A percentile compares a stretch with the other conserved stretches of the same genome.
Conservation (phyloP, 2,113 vertebrate species). For the Plestiodon gilberti region DNA sequence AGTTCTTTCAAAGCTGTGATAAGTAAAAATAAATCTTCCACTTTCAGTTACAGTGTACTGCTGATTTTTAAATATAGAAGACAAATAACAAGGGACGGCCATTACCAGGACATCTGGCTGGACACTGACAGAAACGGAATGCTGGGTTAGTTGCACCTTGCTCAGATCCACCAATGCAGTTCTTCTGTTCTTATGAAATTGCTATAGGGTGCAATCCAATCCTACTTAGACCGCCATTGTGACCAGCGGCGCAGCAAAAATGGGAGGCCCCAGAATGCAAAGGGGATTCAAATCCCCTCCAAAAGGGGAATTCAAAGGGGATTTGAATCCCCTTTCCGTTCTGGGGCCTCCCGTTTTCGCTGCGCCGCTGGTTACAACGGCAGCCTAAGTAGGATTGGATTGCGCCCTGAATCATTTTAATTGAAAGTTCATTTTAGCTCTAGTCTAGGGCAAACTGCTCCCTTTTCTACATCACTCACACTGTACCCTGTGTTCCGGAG, state of each 20-base stretch:
- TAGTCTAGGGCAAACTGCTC: no score
- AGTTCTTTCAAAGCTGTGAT: background rate
- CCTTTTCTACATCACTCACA: background rate
- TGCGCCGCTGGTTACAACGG: no score
- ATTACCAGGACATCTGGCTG: background rate
- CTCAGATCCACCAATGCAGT: background rate
- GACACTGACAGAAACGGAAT: background rate
- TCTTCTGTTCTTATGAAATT: background rate
- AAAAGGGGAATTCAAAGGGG: no score
- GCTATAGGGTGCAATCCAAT: no score
- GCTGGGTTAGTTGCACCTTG: background rate
- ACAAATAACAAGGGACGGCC: background rate
- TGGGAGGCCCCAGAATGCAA: no score
- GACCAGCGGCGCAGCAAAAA: no score
- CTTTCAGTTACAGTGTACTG: background rate
- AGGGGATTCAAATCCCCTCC: no score
- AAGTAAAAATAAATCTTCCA: background rate
- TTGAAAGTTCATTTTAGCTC: background rate
- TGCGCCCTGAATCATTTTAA: background rate
- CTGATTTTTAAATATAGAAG: background rate
- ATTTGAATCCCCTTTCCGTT: no score
- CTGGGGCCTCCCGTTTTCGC: no score
- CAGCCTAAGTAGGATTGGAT: no score
- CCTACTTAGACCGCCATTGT: no score
- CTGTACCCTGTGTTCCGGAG: background rate